These are phyloP conservation scores for Erythrolamprus reginae DNA, from an alignment of 2,113 vertebrate species.

Conservation along the genomic window DNA sequence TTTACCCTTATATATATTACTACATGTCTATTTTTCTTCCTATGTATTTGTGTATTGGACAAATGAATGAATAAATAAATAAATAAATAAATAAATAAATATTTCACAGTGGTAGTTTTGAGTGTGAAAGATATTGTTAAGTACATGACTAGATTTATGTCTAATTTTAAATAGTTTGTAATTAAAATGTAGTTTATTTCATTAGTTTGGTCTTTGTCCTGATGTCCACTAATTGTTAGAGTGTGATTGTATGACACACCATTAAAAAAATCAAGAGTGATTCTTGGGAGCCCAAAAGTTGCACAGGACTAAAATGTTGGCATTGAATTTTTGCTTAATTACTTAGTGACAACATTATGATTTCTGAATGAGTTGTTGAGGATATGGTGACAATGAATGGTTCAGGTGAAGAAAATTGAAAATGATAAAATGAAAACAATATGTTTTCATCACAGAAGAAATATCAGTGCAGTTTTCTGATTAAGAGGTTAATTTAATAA, in stretches of 20 bases:
- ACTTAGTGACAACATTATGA: not conserved
- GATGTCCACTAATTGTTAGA: not conserved
- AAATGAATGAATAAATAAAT: too few species aligned
- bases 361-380: not conserved
- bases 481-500: not conserved
- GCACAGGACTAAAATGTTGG: not conserved
- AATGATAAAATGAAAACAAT: not conserved
- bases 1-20: too few species aligned
- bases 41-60: too few species aligned
- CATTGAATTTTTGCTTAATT: not conserved
- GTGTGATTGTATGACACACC: not conserved
- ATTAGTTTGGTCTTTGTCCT: not conserved
- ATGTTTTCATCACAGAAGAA: not conserved
- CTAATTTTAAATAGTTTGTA: not conserved
- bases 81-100: too few species aligned
- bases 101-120: not conserved
- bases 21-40: too few species aligned
- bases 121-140: not conserved
- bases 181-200: not conserved
- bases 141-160: not conserved
- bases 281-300: not conserved
- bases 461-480: not conserved
- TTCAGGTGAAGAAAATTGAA: not conserved
- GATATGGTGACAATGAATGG: not conserved
- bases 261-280: not conserved